A percentile compares a stretch with the other conserved stretches of the same genome.
Evolutionary conservation across 37 sponge, comb jelly and placozoan species (phyloP).

Genomic region (Axinella damicornis): DNA sequence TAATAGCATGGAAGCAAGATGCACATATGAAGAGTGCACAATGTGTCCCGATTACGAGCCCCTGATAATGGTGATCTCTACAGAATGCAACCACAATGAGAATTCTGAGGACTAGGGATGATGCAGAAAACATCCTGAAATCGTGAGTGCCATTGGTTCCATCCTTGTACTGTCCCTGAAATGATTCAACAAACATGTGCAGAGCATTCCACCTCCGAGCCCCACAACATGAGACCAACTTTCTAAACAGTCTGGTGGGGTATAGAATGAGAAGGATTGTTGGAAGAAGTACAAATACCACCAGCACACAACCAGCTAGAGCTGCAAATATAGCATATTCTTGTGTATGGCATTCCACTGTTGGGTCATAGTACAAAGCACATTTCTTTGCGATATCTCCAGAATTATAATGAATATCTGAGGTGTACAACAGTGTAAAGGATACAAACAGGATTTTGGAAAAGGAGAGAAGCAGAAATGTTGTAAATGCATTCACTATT

Average conservation of each 20-base stretch:
- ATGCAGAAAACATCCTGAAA: neutral
- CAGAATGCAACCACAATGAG: neutral
- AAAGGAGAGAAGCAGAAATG: constrained; percentile 22
- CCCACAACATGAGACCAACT: neutral
- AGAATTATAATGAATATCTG: neutral
- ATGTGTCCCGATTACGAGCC: too few species aligned
- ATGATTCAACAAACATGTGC: constrained; percentile 20
- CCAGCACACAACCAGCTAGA: neutral
- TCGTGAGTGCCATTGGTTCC: constrained; percentile 13
- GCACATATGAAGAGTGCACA: too few species aligned
- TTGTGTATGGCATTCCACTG: neutral
- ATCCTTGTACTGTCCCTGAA: constrained; percentile 21
- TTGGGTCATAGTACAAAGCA: constrained; percentile 4
- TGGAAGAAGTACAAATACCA: constrained; percentile 2
- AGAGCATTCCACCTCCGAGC: neutral
- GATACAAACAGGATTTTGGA: neutral
- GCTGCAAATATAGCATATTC: neutral
- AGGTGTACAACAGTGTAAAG: constrained; percentile 8
- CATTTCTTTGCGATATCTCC: neutral
- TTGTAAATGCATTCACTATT: constrained; percentile 33
- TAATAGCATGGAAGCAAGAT: too few species aligned
- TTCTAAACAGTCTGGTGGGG: constrained; percentile 1
- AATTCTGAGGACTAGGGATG: neutral
- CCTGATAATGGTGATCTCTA: too few species aligned
- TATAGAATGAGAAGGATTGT: constrained; percentile 18